phyloP scores from a whole-genome alignment of 2,797 vertebrate genomes.

The Falco naumanni region DNA sequence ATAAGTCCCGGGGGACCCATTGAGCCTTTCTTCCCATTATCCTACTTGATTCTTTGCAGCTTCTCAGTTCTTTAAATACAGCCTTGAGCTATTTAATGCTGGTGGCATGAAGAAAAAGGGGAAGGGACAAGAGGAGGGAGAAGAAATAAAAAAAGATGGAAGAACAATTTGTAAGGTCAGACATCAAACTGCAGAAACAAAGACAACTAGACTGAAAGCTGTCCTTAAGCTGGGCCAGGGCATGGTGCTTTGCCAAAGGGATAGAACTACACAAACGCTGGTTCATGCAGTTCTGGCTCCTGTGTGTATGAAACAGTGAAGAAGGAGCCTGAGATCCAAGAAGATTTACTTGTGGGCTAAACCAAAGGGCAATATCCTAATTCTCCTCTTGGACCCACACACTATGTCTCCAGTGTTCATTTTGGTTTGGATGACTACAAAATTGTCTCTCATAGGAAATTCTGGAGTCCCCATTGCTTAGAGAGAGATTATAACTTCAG shows the following conservation, averaged over 20 bases:
- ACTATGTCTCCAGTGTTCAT: background rate
- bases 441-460: background rate
- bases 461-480: background rate
- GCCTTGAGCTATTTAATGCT: constrained; percentile 41
- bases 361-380: background rate
- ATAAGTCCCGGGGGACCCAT: constrained; percentile 32
- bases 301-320: background rate
- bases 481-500: background rate
- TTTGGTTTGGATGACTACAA: background rate
- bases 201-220: background rate
- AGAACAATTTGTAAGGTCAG: constrained; percentile 16
- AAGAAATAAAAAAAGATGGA: background rate
- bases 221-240: background rate
- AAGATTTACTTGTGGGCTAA: background rate
- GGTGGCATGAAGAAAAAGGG: constrained; percentile 24
- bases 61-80: constrained; percentile 41
- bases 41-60: constrained; percentile 60
- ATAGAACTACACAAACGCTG: background rate
- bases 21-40: constrained; percentile 66
- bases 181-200: constrained; percentile 20
- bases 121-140: background rate
- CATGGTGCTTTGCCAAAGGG: background rate
- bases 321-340: background rate
- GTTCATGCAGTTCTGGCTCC: constrained; percentile 13
- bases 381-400: background rate